Evolutionary conservation across 1,140 invertebrate genomes (phyloP).

Genomic region (Dreissena polymorpha): DNA sequence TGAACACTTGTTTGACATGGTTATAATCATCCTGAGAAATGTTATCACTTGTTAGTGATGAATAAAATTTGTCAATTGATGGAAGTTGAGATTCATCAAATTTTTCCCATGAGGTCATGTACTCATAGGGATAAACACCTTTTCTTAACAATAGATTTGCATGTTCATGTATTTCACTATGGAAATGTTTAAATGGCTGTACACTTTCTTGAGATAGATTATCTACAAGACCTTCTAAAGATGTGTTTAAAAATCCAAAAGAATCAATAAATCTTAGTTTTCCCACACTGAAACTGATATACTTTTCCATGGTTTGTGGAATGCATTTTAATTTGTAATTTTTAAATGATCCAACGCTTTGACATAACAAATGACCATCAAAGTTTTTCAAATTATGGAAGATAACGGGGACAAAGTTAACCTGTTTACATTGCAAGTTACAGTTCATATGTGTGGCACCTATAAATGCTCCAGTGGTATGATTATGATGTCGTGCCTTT

Average conservation of each 20-base stretch:
- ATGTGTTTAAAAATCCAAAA: slow-evolving; percentile 38
- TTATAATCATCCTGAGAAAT: slow-evolving; percentile 51
- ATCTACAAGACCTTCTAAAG: slow-evolving; percentile 22
- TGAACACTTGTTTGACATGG: slow-evolving; percentile 46
- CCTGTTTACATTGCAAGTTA: slow-evolving; percentile 44
- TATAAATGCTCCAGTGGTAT: slow-evolving; percentile 41
- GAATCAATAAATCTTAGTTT: slow-evolving; percentile 52
- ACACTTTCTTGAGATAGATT: slow-evolving; percentile 44
- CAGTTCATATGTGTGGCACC: slow-evolving; percentile 45
- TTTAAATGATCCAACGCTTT: slow-evolving; percentile 65
- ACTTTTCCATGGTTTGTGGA: slow-evolving; percentile 76
- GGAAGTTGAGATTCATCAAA: slow-evolving; percentile 41
- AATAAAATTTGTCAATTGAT: slow-evolving; percentile 30
- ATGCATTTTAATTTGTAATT: slow-evolving; percentile 71
- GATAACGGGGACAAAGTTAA: slow-evolving; percentile 70
- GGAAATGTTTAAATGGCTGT: slow-evolving; percentile 35
- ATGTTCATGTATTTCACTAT: slow-evolving; percentile 14
- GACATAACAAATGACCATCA: slow-evolving; percentile 74
- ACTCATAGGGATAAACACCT: slow-evolving; percentile 50
- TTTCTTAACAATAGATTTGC: slow-evolving; percentile 38
- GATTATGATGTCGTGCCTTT: slow-evolving; percentile 43
- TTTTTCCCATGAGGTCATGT: slow-evolving; percentile 30
- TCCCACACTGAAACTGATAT: slow-evolving; percentile 53
- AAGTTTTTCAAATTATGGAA: slow-evolving; percentile 78
- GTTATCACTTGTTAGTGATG: slow-evolving; percentile 2